These are phyloP conservation scores for Odontamblyopus rebecca DNA, from an alignment of 2,797 vertebrate genomes.

Conservation along the genomic window DNA sequence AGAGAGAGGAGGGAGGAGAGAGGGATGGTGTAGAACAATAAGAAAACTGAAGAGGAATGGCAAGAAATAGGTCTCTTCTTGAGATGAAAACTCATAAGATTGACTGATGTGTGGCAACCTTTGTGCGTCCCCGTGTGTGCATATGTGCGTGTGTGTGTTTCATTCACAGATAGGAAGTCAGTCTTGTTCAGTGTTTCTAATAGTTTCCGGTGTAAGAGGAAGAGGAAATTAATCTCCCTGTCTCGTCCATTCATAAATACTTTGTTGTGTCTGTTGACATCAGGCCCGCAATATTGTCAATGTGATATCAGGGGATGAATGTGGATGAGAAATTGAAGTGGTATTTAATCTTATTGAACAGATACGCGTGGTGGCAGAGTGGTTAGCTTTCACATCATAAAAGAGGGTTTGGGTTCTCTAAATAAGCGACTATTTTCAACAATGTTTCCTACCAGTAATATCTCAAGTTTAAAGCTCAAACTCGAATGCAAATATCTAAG, in stretches of 20 bases:
- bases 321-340: neutral
- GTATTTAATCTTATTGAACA: neutral
- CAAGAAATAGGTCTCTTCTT: slow-evolving; percentile 30
- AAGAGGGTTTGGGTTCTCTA: neutral
- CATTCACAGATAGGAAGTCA: slow-evolving; percentile 60
- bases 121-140: slow-evolving; percentile 26
- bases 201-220: slow-evolving; percentile 66
- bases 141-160: slow-evolving; percentile 14
- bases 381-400: neutral
- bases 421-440: neutral
- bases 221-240: slow-evolving; percentile 63
- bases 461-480: neutral
- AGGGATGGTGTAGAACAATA: slow-evolving; percentile 71
- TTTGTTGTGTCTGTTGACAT: slow-evolving; percentile 27
- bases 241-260: slow-evolving; percentile 33
- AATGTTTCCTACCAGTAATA: neutral
- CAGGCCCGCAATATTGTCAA: slow-evolving; percentile 14
- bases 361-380: neutral
- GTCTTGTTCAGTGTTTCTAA: slow-evolving; percentile 59
- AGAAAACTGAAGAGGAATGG: slow-evolving; percentile 47
- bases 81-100: slow-evolving; percentile 72
- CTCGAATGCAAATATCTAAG: neutral
- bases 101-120: slow-evolving; percentile 67
- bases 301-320: neutral
- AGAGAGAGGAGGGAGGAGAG: slow-evolving; percentile 61